Percentiles rank a stretch among this genome's conserved stretches.
Conservation (phyloP, 2,888 invertebrate species). For the Ceriagrion tenellum region DNA sequence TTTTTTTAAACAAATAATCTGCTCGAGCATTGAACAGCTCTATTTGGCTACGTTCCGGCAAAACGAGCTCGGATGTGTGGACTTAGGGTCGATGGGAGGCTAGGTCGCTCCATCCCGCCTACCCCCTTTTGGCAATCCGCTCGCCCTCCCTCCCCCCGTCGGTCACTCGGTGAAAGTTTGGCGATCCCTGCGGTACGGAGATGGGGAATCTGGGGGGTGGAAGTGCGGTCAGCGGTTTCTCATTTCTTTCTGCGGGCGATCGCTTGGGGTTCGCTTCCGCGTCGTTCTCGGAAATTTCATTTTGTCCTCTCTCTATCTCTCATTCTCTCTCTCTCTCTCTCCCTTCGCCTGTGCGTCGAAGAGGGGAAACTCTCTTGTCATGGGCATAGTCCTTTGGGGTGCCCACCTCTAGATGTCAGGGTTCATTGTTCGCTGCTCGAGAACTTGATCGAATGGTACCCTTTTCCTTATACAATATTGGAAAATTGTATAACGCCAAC, state of each 20-base stretch:
- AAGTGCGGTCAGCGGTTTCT: neutral
- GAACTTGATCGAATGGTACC: no score
- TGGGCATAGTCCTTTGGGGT: neutral
- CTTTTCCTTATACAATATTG: no score
- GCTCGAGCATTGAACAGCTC: no score
- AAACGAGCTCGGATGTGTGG: no score
- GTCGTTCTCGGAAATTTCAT: neutral
- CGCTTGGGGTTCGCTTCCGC: neutral
- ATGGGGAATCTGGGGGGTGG: neutral
- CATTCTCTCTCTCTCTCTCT: no score
- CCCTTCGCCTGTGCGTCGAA: neutral
- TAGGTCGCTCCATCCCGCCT: no score
- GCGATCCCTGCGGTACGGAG: neutral
- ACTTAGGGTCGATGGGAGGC: no score
- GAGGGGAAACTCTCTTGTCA: neutral
- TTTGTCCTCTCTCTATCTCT: neutral
- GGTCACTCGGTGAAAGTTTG: neutral
- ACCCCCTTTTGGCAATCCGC: neutral
- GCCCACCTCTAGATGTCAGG: neutral
- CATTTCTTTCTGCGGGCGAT: neutral
- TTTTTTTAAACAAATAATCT: no score
- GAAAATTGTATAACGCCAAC: no score
- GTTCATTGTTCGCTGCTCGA: neutral
- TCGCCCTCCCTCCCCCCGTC: no score
- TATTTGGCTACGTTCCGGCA: no score